Evolutionary conservation across 2,113 vertebrate genomes (phyloP), one percentile per base, ranked within the genome.

Genomic region (Limnothrissa miodon): DNA sequence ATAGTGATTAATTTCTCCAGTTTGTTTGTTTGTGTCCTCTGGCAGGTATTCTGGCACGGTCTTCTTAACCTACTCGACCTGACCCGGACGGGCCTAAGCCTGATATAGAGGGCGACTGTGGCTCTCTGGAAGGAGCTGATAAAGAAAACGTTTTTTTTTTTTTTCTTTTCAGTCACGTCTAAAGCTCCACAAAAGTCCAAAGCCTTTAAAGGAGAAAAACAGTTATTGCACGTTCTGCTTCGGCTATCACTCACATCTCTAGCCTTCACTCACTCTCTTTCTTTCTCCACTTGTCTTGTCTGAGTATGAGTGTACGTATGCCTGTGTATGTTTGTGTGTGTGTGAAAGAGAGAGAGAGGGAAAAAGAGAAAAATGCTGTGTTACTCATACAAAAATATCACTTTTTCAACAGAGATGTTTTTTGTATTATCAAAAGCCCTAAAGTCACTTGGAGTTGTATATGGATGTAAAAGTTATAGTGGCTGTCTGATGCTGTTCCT

Each of bases 51-150:
- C 29, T 62, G 59, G 59, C 59, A 9, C 25, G 1, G 70, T 17
- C 1, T 48, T 36, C 78, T 46, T 78, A 39, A 78, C 29, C 45
- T 10, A 56, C n/a, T 36, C 6, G 19, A 36, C 53, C 42, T 15
- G 4, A 23, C 29, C 13, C 90, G 92, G 25, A 29, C 89, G 91
- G 91, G 79, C 74, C 87, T 90, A 90, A 93, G 92, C 92, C 88
- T 83, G 86, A 79, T 48, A 56, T 85, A 90, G 90, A 79, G 78
- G 87, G 78, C 74, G 88, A 90, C 91, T 87, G 87, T 86, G 88
- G 83, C 85, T 87, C 87, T 91, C 91, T 93, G 92, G 88, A 85
- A 85, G 66, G 82, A 88, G 83, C 92, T 91, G 92, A 93, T 93
- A 93, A 92, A 79, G 91, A 82, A 82, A 74, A 56, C 46, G 13